Evolutionary conservation across 2,797 vertebrate genomes (phyloP).

Genomic region (Pteropus rufus): DNA sequence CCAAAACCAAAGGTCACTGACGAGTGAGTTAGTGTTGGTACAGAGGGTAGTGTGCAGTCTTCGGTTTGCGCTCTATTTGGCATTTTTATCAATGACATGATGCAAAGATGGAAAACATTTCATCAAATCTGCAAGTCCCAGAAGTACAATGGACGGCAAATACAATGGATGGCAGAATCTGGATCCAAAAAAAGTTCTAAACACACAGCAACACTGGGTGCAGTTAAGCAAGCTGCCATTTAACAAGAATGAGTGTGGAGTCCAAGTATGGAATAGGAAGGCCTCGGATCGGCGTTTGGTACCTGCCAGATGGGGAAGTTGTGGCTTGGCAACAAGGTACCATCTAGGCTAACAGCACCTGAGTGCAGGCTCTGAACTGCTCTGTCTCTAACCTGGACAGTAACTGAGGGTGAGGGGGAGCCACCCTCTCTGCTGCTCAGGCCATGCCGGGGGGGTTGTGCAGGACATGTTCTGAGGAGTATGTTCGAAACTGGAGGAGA

Average conservation of each 20-base stretch:
- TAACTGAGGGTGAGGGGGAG: background rate
- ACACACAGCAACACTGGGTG: background rate
- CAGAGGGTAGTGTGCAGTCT: background rate
- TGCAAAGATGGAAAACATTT: background rate
- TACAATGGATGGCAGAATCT: background rate
- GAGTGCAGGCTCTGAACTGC: background rate
- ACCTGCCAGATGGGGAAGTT: no score
- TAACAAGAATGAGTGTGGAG: background rate
- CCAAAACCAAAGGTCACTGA: background rate
- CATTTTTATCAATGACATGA: background rate
- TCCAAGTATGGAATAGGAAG: background rate
- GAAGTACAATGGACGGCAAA: background rate
- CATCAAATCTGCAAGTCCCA: background rate
- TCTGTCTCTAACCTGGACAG: background rate
- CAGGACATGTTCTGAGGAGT: background rate
- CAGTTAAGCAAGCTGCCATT: background rate
- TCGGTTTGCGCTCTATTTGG: background rate
- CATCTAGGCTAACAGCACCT: background rate
- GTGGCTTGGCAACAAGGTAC: background rate
- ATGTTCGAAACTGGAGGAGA: fast-evolving
- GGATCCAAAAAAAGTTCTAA: no score
- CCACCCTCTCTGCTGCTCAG: fast-evolving
- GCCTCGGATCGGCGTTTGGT: background rate
- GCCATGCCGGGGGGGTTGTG: fast-evolving
- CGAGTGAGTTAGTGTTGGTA: no score